phyloP scores from a whole-genome alignment of 2,797 vertebrate genomes.

The Poecilia gillii region DNA sequence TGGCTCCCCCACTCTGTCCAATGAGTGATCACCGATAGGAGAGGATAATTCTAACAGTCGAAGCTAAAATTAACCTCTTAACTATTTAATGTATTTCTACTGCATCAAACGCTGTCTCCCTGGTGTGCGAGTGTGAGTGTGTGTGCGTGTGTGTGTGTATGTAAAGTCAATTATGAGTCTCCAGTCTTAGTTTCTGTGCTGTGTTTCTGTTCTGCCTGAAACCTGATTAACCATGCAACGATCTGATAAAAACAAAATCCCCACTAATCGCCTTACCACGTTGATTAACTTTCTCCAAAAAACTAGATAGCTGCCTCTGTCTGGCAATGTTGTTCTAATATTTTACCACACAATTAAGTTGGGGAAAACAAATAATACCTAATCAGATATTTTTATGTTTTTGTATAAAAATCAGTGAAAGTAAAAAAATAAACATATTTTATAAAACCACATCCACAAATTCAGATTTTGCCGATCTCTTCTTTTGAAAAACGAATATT shows the following conservation, averaged over 20 bases:
- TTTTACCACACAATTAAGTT: not conserved
- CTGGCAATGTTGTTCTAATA: conserved; percentile 2
- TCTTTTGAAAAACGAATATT: not conserved
- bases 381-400: not conserved
- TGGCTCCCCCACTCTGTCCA: conserved; percentile 32
- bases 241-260: conserved; percentile 10
- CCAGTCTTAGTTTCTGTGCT: not conserved
- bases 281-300: conserved; percentile 10
- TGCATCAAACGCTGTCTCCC: not conserved
- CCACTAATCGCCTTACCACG: conserved; percentile 4
- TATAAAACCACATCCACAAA: not conserved
- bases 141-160: not conserved
- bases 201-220: not conserved
- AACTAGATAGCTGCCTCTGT: conserved; percentile 20
- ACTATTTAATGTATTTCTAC: conserved; percentile 15
- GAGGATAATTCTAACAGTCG: conserved; percentile 20
- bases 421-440: not conserved
- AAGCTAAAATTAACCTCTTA: conserved; percentile 38
- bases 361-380: not conserved
- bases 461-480: not conserved
- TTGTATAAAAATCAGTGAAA: not conserved
- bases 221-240: not conserved
- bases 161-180: not conserved
- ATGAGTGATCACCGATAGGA: conserved; percentile 36
- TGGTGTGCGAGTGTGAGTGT: not conserved